Conservation (phyloP, 1,140 invertebrate genomes). For the Trachymyrmex septentrionalis region DNA sequence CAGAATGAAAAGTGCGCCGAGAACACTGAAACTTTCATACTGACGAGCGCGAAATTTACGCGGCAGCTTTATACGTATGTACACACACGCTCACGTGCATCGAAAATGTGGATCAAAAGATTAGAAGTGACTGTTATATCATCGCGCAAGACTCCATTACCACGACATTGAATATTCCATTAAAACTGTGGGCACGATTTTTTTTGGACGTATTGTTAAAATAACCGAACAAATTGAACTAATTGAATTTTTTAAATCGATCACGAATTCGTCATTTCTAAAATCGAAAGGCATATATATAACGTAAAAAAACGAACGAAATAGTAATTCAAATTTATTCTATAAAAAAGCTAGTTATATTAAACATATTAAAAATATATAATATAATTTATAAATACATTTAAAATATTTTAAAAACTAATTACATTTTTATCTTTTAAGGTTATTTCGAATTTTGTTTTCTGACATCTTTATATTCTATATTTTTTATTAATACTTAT, state of each 20-base stretch:
- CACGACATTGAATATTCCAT: background rate
- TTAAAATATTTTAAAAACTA: background rate
- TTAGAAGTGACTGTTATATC: slow-evolving; percentile 66
- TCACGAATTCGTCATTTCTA: background rate
- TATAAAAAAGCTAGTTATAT: no score
- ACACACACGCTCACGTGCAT: slow-evolving; percentile 26
- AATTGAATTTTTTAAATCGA: background rate
- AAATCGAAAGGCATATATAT: background rate
- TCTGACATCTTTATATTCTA: background rate
- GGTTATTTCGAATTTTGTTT: background rate
- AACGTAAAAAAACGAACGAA: background rate
- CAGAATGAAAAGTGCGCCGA: slow-evolving; percentile 38
- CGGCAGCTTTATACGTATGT: slow-evolving; percentile 15
- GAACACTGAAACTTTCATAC: slow-evolving; percentile 42
- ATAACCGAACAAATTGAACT: background rate
- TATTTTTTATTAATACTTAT: no score
- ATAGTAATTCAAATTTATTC: background rate
- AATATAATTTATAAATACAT: slow-evolving; percentile 3
- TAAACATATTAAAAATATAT: no score
- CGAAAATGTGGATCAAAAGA: slow-evolving; percentile 61
- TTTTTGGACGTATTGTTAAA: background rate
- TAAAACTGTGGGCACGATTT: background rate
- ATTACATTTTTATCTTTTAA: background rate
- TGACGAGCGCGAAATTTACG: slow-evolving; percentile 46
- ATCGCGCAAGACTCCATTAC: background rate